phyloP scores from a whole-genome alignment of 2,888 invertebrate species.

The Lithophane leautieri region DNA sequence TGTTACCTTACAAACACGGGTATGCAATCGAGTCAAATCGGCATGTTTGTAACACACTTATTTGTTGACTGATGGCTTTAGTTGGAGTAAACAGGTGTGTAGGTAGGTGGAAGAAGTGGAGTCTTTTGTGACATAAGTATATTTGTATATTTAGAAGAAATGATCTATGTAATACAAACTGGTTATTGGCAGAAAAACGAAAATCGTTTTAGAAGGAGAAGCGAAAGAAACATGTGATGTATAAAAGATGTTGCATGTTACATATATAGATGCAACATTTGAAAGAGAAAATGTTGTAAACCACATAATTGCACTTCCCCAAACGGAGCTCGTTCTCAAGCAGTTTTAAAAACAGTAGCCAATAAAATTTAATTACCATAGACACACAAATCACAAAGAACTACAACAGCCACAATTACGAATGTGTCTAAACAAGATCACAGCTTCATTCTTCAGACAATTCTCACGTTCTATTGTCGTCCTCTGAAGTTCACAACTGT shows the following conservation, averaged over 20 bases:
- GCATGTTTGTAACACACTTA: conserved; percentile 30
- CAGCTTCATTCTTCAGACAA: conserved; percentile 33
- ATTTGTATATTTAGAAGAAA: background rate
- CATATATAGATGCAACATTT: background rate
- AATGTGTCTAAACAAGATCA: conserved; percentile 37
- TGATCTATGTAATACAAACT: background rate
- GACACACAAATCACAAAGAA: conserved; percentile 6
- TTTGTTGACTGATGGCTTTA: conserved; percentile 39
- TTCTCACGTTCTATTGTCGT: conserved; percentile 53
- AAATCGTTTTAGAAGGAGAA: background rate
- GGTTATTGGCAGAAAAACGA: background rate
- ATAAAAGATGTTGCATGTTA: background rate
- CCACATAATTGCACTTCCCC: background rate
- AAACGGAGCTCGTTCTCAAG: background rate
- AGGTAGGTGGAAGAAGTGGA: no score
- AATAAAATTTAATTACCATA: conserved; percentile 27
- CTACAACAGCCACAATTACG: conserved; percentile 20
- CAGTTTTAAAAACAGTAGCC: conserved; percentile 1
- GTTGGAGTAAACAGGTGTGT: conserved; percentile 21
- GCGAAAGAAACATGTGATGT: background rate
- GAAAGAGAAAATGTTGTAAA: background rate
- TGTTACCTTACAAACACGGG: conserved; percentile 64
- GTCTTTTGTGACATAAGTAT: background rate
- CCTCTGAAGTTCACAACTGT: conserved; percentile 37
- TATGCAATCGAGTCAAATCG: conserved; percentile 42